A percentile compares a stretch with the other conserved stretches of the same genome.
Evolutionary conservation across 2,113 vertebrate species (phyloP).

Genomic region (Actinemys pallida): DNA sequence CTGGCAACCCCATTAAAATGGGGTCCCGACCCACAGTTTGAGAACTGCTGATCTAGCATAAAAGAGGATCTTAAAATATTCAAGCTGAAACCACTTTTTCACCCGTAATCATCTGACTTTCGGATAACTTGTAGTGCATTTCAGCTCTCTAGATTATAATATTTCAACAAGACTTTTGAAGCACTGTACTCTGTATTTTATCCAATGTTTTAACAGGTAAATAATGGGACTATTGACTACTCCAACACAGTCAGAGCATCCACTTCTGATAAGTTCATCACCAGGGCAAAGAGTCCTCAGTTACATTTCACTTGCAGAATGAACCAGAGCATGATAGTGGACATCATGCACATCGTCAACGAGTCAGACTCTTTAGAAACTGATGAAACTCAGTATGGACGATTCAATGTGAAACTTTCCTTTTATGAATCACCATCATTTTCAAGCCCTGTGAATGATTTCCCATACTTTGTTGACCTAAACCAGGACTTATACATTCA

Average conservation of each 20-base stretch:
- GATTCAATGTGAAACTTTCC: not conserved
- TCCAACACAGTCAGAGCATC: conserved; percentile 10
- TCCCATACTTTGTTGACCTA: not conserved
- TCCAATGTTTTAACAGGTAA: conserved; percentile 9
- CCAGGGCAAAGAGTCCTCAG: not conserved
- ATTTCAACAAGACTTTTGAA: not conserved
- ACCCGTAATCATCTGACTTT: not conserved
- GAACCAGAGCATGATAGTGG: not conserved
- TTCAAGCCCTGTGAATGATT: not conserved
- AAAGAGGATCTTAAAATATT: not conserved
- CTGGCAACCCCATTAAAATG: too few relatives aligned
- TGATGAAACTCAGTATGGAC: not conserved
- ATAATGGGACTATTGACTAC: not conserved
- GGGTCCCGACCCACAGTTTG: too few relatives aligned
- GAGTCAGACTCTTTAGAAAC: not conserved
- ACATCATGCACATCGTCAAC: not conserved
- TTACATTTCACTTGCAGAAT: conserved; percentile 33
- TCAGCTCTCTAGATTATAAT: not conserved
- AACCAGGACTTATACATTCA: conserved; percentile 13
- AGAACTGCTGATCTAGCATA: not conserved
- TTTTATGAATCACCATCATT: conserved; percentile 29
- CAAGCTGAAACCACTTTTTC: not conserved
- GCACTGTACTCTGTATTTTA: not conserved
- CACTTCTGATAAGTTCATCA: not conserved
- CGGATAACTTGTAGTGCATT: not conserved